Conservation (phyloP, 2,113 vertebrate species). For the Maccullochella peelii region DNA sequence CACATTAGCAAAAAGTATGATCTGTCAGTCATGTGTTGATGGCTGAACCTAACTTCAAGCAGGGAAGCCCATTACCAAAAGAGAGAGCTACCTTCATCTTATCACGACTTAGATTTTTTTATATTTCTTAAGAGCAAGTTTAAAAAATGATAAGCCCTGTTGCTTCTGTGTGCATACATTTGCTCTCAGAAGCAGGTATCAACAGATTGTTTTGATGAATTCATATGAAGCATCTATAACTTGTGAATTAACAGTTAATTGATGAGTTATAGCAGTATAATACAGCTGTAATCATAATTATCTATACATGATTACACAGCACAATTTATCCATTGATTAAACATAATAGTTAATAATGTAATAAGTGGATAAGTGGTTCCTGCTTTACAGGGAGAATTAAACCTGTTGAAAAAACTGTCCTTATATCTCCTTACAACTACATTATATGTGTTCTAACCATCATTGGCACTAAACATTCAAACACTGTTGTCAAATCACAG, state of each 20-base stretch:
- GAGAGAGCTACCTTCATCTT: conserved; percentile 43
- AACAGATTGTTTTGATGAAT: background rate
- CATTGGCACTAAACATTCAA: background rate
- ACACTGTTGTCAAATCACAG: background rate
- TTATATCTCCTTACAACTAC: background rate
- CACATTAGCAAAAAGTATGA: conserved; percentile 52
- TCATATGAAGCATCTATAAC: background rate
- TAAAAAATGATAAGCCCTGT: background rate
- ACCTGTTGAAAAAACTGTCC: background rate
- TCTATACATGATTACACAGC: no score
- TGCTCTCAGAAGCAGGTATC: background rate
- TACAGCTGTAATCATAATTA: background rate
- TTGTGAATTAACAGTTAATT: background rate
- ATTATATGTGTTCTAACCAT: background rate
- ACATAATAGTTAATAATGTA: background rate
- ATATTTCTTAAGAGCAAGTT: background rate
- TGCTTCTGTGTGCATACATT: background rate
- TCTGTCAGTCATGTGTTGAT: conserved; percentile 38
- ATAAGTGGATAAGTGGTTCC: background rate
- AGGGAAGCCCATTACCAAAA: conserved; percentile 20
- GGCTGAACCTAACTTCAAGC: conserved; percentile 7
- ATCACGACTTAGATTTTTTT: background rate
- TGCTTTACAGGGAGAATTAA: background rate
- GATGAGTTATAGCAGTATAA: background rate
- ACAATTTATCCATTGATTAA: background rate